A percentile compares a stretch with the other conserved stretches of the same genome.
These are phyloP conservation scores for Drosophila multiciliata DNA, from an alignment of 2,888 invertebrate species.

Conservation along the genomic window DNA sequence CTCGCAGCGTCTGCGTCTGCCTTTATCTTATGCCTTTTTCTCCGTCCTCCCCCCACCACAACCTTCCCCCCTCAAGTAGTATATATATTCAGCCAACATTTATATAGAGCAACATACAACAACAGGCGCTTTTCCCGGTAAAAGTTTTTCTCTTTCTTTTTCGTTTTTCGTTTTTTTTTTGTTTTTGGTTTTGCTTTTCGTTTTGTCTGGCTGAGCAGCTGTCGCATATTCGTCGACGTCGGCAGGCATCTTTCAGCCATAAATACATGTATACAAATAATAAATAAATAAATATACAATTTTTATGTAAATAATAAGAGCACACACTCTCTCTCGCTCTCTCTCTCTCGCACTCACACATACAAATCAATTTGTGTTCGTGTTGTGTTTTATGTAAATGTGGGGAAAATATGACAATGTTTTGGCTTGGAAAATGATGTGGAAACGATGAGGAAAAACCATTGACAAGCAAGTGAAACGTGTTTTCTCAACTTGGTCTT, in stretches of 20 bases:
- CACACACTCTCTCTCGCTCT: not conserved
- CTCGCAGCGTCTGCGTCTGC: conserved; percentile 74
- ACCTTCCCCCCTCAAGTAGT: conserved; percentile 5
- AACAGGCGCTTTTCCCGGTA: conserved; percentile 50
- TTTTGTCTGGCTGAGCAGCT: conserved; percentile 72
- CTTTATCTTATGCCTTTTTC: conserved; percentile 56
- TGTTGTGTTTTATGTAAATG: conserved; percentile 56
- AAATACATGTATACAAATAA: conserved; percentile 65
- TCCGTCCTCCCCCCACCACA: not conserved
- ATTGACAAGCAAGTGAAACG: conserved; percentile 51
- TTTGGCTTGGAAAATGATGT: conserved; percentile 69
- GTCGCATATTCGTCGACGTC: conserved; percentile 59
- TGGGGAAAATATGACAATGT: conserved; percentile 54
- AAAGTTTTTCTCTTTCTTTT: conserved; percentile 47
- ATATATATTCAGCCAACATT: conserved; percentile 36
- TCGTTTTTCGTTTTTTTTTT: conserved; percentile 20
- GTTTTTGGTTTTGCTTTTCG: conserved; percentile 23
- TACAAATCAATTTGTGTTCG: conserved; percentile 18
- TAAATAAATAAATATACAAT: conserved; percentile 72
- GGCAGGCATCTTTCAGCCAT: conserved; percentile 57
- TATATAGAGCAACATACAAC: conserved; percentile 42
- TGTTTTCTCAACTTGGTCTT: conserved; percentile 23
- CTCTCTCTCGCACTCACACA: conserved; percentile 3
- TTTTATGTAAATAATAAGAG: conserved; percentile 62
- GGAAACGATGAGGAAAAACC: conserved; percentile 74